phyloP scores from a whole-genome alignment of 2,113 vertebrate species.

The Pelusios castaneus region DNA sequence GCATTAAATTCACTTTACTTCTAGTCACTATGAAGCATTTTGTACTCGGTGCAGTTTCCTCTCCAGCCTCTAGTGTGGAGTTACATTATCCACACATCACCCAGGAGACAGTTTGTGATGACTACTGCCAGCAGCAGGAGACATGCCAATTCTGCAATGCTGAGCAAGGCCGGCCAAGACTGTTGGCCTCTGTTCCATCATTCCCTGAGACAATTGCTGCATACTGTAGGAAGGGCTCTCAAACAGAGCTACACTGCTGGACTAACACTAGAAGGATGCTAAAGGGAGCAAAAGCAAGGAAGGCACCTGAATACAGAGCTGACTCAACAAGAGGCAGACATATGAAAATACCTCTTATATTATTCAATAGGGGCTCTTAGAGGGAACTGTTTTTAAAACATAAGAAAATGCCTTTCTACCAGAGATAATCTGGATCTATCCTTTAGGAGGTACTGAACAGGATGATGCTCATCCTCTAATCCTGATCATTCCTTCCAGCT shows the following conservation, averaged over 20 bases:
- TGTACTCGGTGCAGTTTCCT: neutral
- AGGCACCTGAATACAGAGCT: neutral
- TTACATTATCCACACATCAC: neutral
- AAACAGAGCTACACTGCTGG: neutral
- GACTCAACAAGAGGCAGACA: neutral
- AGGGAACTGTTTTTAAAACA: fast-evolving
- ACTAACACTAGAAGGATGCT: neutral
- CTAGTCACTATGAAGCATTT: neutral
- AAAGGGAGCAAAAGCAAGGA: neutral
- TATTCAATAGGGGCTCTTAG: neutral
- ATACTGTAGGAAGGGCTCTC: neutral
- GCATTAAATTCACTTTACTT: neutral
- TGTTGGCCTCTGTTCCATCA: neutral
- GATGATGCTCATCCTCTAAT: neutral
- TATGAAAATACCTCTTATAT: neutral
- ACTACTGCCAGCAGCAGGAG: conserved; percentile 4
- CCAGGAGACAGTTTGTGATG: neutral
- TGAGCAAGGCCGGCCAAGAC: conserved; percentile 29
- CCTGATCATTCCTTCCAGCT: neutral
- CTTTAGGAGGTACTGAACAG: neutral
- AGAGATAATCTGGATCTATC: neutral
- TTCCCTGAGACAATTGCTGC: neutral
- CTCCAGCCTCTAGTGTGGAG: neutral
- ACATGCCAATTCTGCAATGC: conserved; percentile 30
- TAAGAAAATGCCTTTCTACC: neutral